phyloP scores from a whole-genome alignment of 2,113 vertebrate genomes.

The Poecilia latipinna region DNA sequence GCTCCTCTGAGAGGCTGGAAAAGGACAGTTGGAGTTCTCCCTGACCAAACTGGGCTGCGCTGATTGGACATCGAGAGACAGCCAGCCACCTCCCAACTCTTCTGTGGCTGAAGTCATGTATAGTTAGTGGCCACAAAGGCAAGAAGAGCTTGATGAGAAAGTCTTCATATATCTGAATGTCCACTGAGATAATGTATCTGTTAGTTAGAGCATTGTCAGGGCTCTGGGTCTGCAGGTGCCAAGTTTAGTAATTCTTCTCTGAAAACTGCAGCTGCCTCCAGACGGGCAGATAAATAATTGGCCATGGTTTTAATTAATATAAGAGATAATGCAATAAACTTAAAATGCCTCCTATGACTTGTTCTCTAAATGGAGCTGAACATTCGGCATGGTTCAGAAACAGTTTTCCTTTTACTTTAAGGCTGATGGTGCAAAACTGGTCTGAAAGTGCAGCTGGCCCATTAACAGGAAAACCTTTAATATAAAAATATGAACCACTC shows the following conservation, averaged over 20 bases:
- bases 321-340: no score
- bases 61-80: no score
- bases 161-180: not conserved
- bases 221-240: not conserved
- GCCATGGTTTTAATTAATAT: not conserved
- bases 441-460: slow-evolving; percentile 4
- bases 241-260: not conserved
- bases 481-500: slow-evolving; percentile 15
- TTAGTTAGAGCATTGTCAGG: not conserved
- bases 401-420: not conserved
- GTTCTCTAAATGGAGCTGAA: not conserved
- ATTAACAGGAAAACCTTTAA: slow-evolving; percentile 31
- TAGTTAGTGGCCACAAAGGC: no score
- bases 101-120: no score
- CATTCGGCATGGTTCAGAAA: not conserved
- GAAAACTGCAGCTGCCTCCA: not conserved
- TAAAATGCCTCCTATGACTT: not conserved
- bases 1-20: no score
- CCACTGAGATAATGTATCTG: not conserved
- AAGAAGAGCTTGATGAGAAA: not conserved
- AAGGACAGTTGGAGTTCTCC: no score
- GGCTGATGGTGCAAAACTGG: not conserved
- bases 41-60: no score
- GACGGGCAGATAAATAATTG: not conserved
- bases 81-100: no score